phyloP scores from a whole-genome alignment of 2,113 vertebrate species.

The Lagopus leucura region DNA sequence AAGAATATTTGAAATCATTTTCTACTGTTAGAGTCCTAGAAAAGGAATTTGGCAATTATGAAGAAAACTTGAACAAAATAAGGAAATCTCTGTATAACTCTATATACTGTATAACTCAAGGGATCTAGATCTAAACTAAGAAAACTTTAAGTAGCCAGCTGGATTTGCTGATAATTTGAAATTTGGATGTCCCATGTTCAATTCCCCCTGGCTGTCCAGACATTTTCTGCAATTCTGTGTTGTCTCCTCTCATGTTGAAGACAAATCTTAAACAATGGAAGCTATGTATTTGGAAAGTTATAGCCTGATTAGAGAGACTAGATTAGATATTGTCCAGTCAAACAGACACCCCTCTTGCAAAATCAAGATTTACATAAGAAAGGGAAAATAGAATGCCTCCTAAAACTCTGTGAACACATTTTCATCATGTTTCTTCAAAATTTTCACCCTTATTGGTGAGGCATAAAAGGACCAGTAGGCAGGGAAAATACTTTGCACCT shows the following conservation, averaged over 20 bases:
- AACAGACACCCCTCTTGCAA: not conserved
- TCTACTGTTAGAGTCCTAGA: not conserved
- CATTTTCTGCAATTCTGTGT: not conserved
- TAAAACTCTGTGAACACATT: accelerated
- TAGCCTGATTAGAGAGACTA: not conserved
- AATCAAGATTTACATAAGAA: not conserved
- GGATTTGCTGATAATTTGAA: not conserved
- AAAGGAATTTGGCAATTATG: not conserved
- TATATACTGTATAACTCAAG: not conserved
- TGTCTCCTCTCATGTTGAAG: not conserved
- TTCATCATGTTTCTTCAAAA: not conserved
- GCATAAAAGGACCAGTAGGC: not conserved
- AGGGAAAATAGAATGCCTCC: accelerated
- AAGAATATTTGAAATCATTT: not conserved
- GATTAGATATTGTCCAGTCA: not conserved
- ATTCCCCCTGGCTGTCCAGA: not conserved
- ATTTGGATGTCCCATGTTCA: not conserved
- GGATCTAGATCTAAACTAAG: not conserved
- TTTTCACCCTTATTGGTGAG: not conserved
- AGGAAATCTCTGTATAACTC: not conserved
- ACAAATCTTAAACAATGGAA: accelerated
- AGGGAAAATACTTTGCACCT: not conserved
- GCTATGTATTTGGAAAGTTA: not conserved
- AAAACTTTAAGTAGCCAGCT: not conserved
- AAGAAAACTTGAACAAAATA: not conserved